phyloP scores from a whole-genome alignment of 2,113 vertebrate species.

The Ascaphus truei region DNA sequence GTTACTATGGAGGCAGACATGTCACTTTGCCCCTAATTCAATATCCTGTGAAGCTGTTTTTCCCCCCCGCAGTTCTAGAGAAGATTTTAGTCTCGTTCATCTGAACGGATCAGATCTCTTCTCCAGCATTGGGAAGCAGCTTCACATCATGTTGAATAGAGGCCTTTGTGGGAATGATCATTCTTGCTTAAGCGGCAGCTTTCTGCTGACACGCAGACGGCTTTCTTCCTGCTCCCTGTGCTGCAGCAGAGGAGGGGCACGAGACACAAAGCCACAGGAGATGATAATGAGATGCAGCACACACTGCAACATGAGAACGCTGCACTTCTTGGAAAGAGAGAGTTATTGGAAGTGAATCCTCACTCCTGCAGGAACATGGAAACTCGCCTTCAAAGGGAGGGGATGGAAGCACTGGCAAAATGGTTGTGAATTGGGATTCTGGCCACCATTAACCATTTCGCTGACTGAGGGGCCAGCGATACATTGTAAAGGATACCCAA shows the following conservation, averaged over 20 bases:
- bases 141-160: neutral
- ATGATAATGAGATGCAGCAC: constrained; percentile 15
- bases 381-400: neutral
- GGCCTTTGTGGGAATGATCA: neutral
- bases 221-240: neutral
- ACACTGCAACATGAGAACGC: neutral
- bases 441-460: neutral
- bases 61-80: too few species aligned
- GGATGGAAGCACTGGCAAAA: neutral
- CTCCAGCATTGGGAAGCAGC: too few species aligned
- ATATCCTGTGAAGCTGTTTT: too few species aligned
- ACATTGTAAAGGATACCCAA: too few species aligned
- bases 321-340: neutral
- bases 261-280: neutral
- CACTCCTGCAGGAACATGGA: neutral
- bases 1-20: too few species aligned
- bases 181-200: neutral
- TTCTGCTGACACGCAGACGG: neutral
- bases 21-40: too few species aligned
- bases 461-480: too few species aligned
- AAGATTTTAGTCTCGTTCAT: neutral
- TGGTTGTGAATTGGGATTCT: neutral
- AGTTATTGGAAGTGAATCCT: neutral
- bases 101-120: neutral
- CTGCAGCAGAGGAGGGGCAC: constrained; percentile 6